phyloP scores from a whole-genome alignment of 2,113 vertebrate species.

The Proteles cristata region DNA sequence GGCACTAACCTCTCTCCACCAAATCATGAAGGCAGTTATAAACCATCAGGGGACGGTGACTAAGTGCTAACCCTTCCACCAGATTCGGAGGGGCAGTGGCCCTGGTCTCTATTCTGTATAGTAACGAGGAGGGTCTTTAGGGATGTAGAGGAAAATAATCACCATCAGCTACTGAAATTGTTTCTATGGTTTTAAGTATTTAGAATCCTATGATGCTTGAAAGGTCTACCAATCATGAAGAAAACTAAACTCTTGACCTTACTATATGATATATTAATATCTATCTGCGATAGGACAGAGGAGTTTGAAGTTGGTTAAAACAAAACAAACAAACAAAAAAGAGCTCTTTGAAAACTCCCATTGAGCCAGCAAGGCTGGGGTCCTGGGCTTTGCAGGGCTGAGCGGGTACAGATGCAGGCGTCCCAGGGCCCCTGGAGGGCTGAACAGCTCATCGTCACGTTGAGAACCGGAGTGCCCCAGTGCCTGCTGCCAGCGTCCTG shows the following conservation, averaged over 20 bases:
- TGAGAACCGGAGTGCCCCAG: not conserved
- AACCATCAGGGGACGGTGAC: not conserved
- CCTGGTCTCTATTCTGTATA: not conserved
- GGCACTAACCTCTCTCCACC: not conserved
- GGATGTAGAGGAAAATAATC: not conserved
- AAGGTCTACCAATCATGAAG: not conserved
- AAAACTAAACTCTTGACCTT: not conserved
- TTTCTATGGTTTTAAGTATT: slow-evolving; percentile 32
- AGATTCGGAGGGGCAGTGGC: not conserved
- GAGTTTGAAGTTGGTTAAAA: not conserved
- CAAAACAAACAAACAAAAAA: no score
- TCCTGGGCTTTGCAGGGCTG: not conserved
- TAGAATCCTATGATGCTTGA: not conserved
- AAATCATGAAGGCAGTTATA: slow-evolving; percentile 36
- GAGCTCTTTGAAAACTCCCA: slow-evolving; percentile 2
- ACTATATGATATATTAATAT: not conserved
- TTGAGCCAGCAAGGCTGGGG: not conserved
- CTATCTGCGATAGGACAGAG: not conserved
- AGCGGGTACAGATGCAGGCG: not conserved
- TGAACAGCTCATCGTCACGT: no score
- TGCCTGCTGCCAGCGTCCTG: not conserved
- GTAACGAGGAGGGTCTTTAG: not conserved
- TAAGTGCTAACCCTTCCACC: not conserved
- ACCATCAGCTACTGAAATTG: not conserved
- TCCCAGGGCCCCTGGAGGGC: not conserved